Percentiles rank a stretch among this genome's conserved stretches.
Evolutionary conservation across 2,113 vertebrate species (phyloP).

Genomic region (Periophthalmodon schlosseri): DNA sequence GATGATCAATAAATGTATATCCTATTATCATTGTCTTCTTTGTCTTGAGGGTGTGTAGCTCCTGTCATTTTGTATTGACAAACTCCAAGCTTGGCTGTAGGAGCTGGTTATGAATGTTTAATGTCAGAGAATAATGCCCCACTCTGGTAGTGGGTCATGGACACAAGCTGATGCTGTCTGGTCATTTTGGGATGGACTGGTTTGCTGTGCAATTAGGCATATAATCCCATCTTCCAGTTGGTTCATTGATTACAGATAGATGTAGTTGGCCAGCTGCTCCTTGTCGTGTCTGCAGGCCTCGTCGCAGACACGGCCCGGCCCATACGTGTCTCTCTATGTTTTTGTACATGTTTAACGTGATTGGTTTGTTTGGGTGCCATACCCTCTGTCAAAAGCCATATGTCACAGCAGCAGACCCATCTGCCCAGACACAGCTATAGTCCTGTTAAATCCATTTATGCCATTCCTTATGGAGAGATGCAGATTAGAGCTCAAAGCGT

Average conservation of each 20-base stretch:
- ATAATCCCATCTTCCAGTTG: slow-evolving; percentile 78
- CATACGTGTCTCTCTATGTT: slow-evolving; percentile 48
- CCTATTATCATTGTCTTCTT: slow-evolving; percentile 8
- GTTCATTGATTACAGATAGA: slow-evolving; percentile 81
- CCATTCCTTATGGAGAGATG: slow-evolving; percentile 30
- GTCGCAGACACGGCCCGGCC: slow-evolving; percentile 60
- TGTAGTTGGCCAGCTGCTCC: slow-evolving; percentile 79
- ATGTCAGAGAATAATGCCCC: slow-evolving; percentile 65
- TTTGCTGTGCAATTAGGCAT: slow-evolving; percentile 80
- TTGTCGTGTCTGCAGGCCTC: slow-evolving; percentile 67
- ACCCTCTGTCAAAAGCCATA: slow-evolving; percentile 72
- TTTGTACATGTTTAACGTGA: slow-evolving; percentile 40
- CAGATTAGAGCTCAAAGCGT: slow-evolving; percentile 53
- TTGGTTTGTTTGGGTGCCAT: slow-evolving; percentile 65
- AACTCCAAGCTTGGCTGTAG: slow-evolving; percentile 49
- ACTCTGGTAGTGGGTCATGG: slow-evolving; percentile 68
- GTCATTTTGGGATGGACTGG: slow-evolving; percentile 71
- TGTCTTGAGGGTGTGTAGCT: slow-evolving; percentile 25
- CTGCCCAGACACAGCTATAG: slow-evolving; percentile 31
- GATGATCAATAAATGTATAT: not conserved
- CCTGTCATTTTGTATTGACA: slow-evolving; percentile 32
- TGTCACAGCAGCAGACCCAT: slow-evolving; percentile 62
- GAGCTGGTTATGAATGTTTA: slow-evolving; percentile 72
- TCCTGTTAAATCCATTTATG: slow-evolving; percentile 45
- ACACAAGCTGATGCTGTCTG: slow-evolving; percentile 75